phyloP scores from a whole-genome alignment of 2,113 vertebrate species.

The Cyanistes caeruleus region DNA sequence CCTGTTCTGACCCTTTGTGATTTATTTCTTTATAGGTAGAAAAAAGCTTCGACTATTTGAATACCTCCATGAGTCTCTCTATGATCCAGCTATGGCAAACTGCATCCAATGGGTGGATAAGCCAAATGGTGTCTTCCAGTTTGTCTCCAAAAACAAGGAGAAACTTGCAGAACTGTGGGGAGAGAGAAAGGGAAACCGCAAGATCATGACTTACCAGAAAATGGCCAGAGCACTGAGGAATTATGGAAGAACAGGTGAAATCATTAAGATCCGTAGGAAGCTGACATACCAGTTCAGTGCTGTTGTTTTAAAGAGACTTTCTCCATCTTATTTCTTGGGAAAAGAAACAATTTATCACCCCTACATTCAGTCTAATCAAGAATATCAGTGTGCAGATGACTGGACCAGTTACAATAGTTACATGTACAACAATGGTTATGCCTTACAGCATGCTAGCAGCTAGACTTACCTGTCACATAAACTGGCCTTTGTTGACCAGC shows the following conservation, averaged over 20 bases:
- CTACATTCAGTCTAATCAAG: slow-evolving; percentile 69
- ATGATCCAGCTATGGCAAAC: slow-evolving; percentile 87
- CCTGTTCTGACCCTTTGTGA: background rate
- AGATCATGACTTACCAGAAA: slow-evolving; percentile 98
- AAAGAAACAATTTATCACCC: slow-evolving; percentile 73
- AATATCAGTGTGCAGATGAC: slow-evolving; percentile 67
- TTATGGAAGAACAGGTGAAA: slow-evolving; percentile 95
- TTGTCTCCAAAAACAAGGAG: slow-evolving; percentile 96
- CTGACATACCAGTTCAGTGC: slow-evolving; percentile 96
- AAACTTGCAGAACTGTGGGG: slow-evolving; percentile 95
- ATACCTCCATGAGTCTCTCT: slow-evolving; percentile 89
- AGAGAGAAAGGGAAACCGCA: slow-evolving; percentile 93
- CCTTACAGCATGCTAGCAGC: slow-evolving; percentile 55
- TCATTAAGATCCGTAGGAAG: slow-evolving; percentile 92
- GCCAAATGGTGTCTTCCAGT: slow-evolving; percentile 89
- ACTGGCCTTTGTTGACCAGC: background rate
- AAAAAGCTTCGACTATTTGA: slow-evolving; percentile 94
- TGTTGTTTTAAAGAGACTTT: slow-evolving; percentile 85
- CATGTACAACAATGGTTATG: slow-evolving; percentile 75
- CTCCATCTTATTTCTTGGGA: slow-evolving; percentile 64
- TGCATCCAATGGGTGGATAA: slow-evolving; percentile 96
- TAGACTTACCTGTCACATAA: background rate
- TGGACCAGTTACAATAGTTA: slow-evolving; percentile 81
- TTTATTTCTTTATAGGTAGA: slow-evolving; percentile 76
- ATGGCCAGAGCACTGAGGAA: slow-evolving; percentile 96